Evolutionary conservation across 2,113 vertebrate species (phyloP), one percentile per base, ranked within the genome.

Genomic region (Oophaga pumilio): DNA sequence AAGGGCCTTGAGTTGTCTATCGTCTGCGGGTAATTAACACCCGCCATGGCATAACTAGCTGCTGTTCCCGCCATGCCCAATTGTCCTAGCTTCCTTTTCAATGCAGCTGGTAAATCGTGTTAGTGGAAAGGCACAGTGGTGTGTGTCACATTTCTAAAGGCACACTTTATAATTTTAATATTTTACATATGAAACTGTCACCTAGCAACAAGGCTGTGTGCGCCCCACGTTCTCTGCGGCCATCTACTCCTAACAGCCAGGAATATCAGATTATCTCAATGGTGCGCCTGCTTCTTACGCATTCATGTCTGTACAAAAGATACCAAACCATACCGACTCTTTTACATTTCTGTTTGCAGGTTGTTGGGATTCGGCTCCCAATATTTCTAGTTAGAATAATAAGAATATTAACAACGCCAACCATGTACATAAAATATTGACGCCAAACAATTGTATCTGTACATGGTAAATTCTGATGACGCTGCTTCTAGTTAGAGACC

Each of bases 101-200:
- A 57, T 68, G 81, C 82, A 88, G 83, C 87, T 88, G 87, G 84
- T 84, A 88, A 88, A 88, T 88, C 80, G 15, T 69, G 71, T 88
- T 84, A 84, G 80, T 43, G 87, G 87, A 88, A 88, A 84, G 60
- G 71, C 80, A 76, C 80, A 77, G 85, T 68, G 87, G 43, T 88
- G 33, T 82, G 60, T 88, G 80, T 68, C 87, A 88, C 87, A 88
- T 88, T 68, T 88, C 80, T 77, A 84, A 88, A 88, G 71, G 87
- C 71, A 68, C 80, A 84, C 13, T 88, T 84, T 88, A 88, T 88
- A 53, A 84, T 84, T 88, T 83, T 88, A 83, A 88, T 88, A 88
- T 88, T 84, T 88, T 84, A 83, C 87, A 88, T 84, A 74, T 88
- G 81, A 88, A 76, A 59, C 87, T 43, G 87, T 88, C 87, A 88